phyloP scores from a whole-genome alignment of 2,888 invertebrate species.

The Noctuana brunneofusca region DNA sequence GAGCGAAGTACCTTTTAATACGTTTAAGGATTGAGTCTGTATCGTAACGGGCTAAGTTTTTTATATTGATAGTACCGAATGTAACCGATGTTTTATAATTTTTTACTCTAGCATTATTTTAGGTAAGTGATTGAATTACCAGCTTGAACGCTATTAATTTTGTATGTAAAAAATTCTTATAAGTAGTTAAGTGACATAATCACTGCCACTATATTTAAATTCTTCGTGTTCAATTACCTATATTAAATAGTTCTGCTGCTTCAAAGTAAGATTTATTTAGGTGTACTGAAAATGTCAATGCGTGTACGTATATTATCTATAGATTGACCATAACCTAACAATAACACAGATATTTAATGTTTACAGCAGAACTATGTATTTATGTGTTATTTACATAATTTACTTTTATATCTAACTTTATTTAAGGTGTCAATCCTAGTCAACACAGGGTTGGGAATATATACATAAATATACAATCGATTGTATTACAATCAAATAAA shows the following conservation, averaged over 20 bases:
- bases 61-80: slow-evolving; percentile 23
- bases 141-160: slow-evolving; percentile 18
- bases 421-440: slow-evolving; percentile 78
- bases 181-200: slow-evolving; percentile 54
- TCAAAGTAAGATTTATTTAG: not conserved
- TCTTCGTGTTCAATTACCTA: slow-evolving; percentile 48
- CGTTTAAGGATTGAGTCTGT: slow-evolving; percentile 20
- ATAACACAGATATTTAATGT: not conserved
- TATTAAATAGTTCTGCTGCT: slow-evolving; percentile 20
- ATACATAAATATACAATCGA: too few species aligned
- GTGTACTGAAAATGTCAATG: too few species aligned
- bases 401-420: slow-evolving; percentile 41
- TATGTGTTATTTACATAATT: slow-evolving; percentile 42
- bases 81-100: slow-evolving; percentile 15
- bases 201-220: slow-evolving; percentile 71
- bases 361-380: slow-evolving; percentile 40
- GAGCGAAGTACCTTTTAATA: too few species aligned
- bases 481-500: slow-evolving; percentile 1
- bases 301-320: too few species aligned
- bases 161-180: slow-evolving; percentile 29
- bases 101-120: slow-evolving; percentile 15
- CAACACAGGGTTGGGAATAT: slow-evolving; percentile 77
- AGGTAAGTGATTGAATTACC: slow-evolving; percentile 30
- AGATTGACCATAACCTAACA: not conserved
- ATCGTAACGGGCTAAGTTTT: slow-evolving; percentile 15